Evolutionary conservation across 2,797 vertebrate species (phyloP), one percentile per base, ranked within the genome.

Genomic region (Crocidura indochinensis): DNA sequence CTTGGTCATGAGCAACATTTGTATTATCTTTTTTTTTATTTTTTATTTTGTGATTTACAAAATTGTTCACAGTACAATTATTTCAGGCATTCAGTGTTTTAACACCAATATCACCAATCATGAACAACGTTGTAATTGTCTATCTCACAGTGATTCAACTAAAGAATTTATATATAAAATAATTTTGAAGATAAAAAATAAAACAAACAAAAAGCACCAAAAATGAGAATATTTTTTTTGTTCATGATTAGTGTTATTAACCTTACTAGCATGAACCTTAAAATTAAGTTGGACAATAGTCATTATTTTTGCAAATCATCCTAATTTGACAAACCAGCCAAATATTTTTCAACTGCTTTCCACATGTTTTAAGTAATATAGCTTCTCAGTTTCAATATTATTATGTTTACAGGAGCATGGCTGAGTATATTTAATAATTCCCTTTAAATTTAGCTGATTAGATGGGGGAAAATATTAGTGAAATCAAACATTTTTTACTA

Each of bases 401-500:
- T 9, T 47, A 22, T 80, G 68, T 20, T 46, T 91, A 47, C 29
- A 38, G 69, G n/a, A 77, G 15, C 47, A 81, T 29, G 31, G 26
- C 47, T 75, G 31, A 29, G 2, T 72, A 73, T 87, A 78, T 75
- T 88, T 88, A 47, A 84, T 76, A 67, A 20, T 12, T 24, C 8
- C 31, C 47, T 67, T 68, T 11, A 67, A 82, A 68, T 77, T 80
- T 51, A 88, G 38, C 56, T 94, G 85, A 73, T 82, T 91, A 92
- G 79, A 90, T 94, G 68, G 56, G 80, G 92, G 77, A 92, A 79
- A 88, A 90, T 60, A 10, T 83, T 72, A 77, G 38, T 83, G 77
- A 92, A 93, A 88, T 78, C 49, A 80, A 89, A 51, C n/a, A 67
- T 76, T 94, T 83, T 20, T 83, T 89, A 67, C 64, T 81, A 72